phyloP scores from a whole-genome alignment of 1,140 invertebrate genomes.

The Bathynomus jamesi region DNA sequence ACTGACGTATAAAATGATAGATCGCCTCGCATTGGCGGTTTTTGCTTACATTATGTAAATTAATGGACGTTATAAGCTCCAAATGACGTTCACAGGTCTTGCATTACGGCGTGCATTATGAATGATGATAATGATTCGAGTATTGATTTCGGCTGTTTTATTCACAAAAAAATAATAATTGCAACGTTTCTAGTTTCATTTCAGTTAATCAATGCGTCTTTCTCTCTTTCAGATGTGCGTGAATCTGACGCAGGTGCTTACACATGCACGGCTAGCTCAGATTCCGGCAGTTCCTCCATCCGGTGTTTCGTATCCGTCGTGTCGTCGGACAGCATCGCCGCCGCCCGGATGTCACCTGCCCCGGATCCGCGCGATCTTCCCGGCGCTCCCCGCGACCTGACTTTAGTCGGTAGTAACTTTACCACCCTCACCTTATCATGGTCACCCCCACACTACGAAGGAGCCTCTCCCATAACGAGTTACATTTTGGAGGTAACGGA shows the following conservation, averaged over 20 bases:
- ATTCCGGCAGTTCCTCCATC: conserved; percentile 54
- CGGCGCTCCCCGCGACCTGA: conserved; percentile 11
- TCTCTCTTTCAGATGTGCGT: conserved; percentile 64
- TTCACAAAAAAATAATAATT: neutral
- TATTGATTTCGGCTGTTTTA: neutral
- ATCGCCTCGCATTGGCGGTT: no score
- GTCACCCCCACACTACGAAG: conserved; percentile 26
- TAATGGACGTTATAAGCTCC: no score
- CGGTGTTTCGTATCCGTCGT: conserved; percentile 14
- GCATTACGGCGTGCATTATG: no score
- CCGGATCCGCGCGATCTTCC: conserved; percentile 28
- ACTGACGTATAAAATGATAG: no score
- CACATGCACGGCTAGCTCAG: conserved; percentile 72
- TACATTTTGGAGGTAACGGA: conserved; percentile 34
- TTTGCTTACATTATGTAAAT: no score
- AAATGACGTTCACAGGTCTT: no score
- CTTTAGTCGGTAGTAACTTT: conserved; percentile 13
- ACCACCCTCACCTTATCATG: conserved; percentile 26
- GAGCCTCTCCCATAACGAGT: conserved; percentile 28
- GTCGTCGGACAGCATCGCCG: conserved; percentile 14
- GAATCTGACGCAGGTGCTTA: conserved; percentile 64
- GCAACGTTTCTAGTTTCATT: conserved; percentile 30
- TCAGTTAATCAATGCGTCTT: no score
- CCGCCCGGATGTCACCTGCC: conserved; percentile 19
- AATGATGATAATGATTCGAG: neutral